Base-by-base conservation (phyloP, 2,888 invertebrate genomes). In the Aspidiotus destructor region DNA sequence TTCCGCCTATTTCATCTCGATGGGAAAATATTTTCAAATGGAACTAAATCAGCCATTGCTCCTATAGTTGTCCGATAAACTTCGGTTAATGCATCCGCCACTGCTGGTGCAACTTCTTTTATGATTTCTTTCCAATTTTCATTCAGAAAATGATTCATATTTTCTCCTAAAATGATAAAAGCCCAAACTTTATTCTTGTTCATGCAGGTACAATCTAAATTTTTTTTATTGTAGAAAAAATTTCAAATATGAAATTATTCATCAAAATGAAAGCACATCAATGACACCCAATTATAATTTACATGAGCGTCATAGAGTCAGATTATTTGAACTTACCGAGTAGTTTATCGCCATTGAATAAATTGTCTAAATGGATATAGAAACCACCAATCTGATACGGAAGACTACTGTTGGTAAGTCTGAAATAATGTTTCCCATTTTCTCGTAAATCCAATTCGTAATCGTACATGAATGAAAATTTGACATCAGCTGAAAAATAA, bases 101-200 rank as follows among this genome's bases (percentile, higher is more conserved):
- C 71, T 0, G 77, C 75, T n/a, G 77, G 76, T 5, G 75, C 75
- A 17, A 79, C 70, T 54, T 78, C 78, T 41, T 75, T 75, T 48
- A 77, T 72, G 2, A 79, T 75, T 62, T 78, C 78, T 68, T 72
- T 71, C 75, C 78, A 78, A 71, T 79, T 78, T 52, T 79, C 79
- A 71, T 79, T 77, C 60, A 80, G 72, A 64, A 80, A 76, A 63
- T 73, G 72, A 69, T 79, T 79, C 76, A 78, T 78, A 70, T 77
- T 75, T 8, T 75, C 75, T 53, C 78, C 79, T 79, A 71, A 3
- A 48, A 48, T 13, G n/a, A 48, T 11, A 11, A 6, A 48, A 48
- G 48, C 3, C 48, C 10, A 48, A 48, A 48, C 48, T 48, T 48
- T 6, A n/a, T 48, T 48, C 11, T 48, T n/a, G 48, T 48, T n/a